phyloP scores from a whole-genome alignment of 2,797 vertebrate genomes.

The Triplophysa bombifrons region DNA sequence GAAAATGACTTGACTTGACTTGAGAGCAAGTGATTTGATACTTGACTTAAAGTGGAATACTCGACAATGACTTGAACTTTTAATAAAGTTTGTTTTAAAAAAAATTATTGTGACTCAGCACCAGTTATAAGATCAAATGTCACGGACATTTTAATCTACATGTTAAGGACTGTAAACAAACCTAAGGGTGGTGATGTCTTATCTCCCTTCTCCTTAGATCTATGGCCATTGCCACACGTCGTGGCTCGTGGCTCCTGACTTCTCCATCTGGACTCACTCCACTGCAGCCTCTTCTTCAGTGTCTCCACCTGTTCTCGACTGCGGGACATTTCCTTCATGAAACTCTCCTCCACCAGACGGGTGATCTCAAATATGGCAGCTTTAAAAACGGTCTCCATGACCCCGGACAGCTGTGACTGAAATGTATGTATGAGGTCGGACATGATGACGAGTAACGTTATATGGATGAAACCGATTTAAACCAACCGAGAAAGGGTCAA shows the following conservation, averaged over 20 bases:
- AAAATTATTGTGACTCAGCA: too few species aligned
- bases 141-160: not conserved
- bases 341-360: slow-evolving; percentile 79
- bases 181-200: slow-evolving; percentile 57
- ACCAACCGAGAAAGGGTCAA: not conserved
- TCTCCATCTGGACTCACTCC: slow-evolving; percentile 69
- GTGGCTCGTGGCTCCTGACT: slow-evolving; percentile 54
- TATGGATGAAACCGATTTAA: too few species aligned
- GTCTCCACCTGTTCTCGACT: slow-evolving; percentile 76
- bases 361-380: slow-evolving; percentile 83
- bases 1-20: too few species aligned
- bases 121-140: not conserved
- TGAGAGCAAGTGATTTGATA: too few species aligned
- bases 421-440: slow-evolving; percentile 73
- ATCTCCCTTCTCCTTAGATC: slow-evolving; percentile 33
- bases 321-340: slow-evolving; percentile 75
- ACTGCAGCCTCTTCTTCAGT: slow-evolving; percentile 74
- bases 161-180: slow-evolving; percentile 29
- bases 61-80: too few species aligned
- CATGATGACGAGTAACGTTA: slow-evolving; percentile 60
- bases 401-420: slow-evolving; percentile 79
- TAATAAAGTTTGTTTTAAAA: too few species aligned
- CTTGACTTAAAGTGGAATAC: too few species aligned
- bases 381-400: slow-evolving; percentile 82
- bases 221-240: slow-evolving; percentile 62